phyloP scores from a whole-genome alignment of 2,888 invertebrate species.

The Anthrax anthrax region DNA sequence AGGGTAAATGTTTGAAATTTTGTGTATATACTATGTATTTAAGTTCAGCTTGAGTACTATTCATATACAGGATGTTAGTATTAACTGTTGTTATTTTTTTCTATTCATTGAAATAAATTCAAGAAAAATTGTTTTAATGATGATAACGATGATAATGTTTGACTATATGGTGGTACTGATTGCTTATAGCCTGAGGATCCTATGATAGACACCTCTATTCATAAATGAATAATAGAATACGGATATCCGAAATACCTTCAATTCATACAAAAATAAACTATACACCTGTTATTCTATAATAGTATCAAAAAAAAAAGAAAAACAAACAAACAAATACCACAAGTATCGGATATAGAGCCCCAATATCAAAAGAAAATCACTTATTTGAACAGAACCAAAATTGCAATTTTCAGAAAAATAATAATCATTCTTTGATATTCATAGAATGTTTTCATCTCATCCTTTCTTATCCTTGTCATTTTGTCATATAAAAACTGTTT shows the following conservation, averaged over 20 bases:
- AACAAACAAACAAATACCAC: too few species aligned
- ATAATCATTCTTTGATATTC: too few species aligned
- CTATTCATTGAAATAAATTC: too few species aligned
- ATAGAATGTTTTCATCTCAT: too few species aligned
- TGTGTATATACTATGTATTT: background rate
- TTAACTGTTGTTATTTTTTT: background rate
- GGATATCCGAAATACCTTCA: slow-evolving; percentile 6
- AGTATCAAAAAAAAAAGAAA: background rate
- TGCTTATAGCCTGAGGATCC: background rate
- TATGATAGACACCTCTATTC: background rate
- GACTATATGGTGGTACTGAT: background rate
- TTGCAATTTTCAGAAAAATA: too few species aligned
- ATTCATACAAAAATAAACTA: slow-evolving; percentile 3
- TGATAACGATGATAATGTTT: background rate
- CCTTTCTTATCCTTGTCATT: too few species aligned
- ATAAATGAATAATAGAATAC: background rate
- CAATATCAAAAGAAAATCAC: too few species aligned
- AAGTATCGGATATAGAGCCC: too few species aligned
- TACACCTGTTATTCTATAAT: background rate
- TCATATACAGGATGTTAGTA: slow-evolving; percentile 1
- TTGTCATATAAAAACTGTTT: too few species aligned
- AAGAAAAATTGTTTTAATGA: background rate
- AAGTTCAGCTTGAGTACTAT: background rate
- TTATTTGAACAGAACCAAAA: too few species aligned
- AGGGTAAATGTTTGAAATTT: slow-evolving; percentile 6